Percentiles rank a stretch among this genome's conserved stretches.
Evolutionary conservation across 2,888 invertebrate species (phyloP).

Genomic region (Catonia carolina): DNA sequence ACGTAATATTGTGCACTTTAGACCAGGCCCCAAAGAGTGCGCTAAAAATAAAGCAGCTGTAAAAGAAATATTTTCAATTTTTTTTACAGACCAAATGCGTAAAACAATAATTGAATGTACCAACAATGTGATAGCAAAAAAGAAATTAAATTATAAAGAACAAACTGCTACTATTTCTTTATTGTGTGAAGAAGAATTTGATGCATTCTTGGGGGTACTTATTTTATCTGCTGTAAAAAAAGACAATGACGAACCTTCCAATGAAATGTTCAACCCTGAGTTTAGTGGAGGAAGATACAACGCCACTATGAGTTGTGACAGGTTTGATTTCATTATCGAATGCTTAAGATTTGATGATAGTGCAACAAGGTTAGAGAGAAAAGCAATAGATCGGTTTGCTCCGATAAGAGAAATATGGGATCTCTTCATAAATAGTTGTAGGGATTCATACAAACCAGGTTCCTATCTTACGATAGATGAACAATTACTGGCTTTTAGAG

Average conservation of each 20-base stretch:
- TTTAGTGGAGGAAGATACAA: constrained; percentile 1
- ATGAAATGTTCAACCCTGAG: constrained; percentile 12
- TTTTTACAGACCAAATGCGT: constrained; percentile 6
- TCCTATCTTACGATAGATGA: constrained; percentile 34
- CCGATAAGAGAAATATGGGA: constrained; percentile 36
- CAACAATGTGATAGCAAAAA: not conserved
- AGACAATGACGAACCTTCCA: constrained; percentile 3
- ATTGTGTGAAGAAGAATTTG: not conserved
- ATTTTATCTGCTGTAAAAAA: constrained; percentile 12
- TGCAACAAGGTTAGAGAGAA: constrained; percentile 24
- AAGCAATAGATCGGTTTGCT: constrained; percentile 33
- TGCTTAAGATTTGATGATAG: constrained; percentile 31
- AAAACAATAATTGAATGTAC: constrained; percentile 2
- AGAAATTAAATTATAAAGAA: not conserved
- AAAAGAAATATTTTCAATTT: not conserved
- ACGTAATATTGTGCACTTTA: constrained; percentile 4
- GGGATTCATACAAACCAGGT: constrained; percentile 28
- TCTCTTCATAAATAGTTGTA: constrained; percentile 30
- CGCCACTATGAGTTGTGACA: constrained; percentile 26
- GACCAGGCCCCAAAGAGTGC: not conserved
- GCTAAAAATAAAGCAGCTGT: constrained; percentile 3
- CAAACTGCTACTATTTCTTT: not conserved
- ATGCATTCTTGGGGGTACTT: constrained; percentile 4
- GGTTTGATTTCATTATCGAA: constrained; percentile 26
- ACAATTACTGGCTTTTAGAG: constrained; percentile 33